Base-by-base conservation (phyloP, 2,888 invertebrate species). In the Drosophila paranaensis region DNA sequence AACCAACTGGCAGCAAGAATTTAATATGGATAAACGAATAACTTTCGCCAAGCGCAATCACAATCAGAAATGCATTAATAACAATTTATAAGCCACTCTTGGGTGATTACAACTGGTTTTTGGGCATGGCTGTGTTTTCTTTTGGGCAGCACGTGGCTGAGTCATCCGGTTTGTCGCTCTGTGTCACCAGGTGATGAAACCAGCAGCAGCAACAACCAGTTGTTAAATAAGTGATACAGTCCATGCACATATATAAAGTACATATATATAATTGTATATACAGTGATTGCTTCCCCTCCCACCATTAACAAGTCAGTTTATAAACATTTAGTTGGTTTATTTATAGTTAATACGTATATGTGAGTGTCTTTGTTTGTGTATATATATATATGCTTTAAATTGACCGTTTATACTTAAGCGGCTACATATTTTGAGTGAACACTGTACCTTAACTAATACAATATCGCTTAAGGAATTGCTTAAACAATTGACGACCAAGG, bases 321-420 rank as follows among this genome's bases (percentile, higher is more conserved):
- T 61, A 71, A 81, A 74, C 78, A 86, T 83, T 83, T 73, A 82
- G 72, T 81, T 74, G 60, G 50, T 82, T 86, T 82, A 87, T 87
- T 82, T 77, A 73, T 80, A 61, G 54, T 71, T 80, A 67, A 74
- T 70, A 46, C 74, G 82, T 86, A 86, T 79, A 69, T 72, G 40
- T 54, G 30, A 27, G 40, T 30, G 53, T 69, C 64, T 74, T 54
- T 48, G 20, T 50, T 14, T 55, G 27, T n/a, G n/a, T n/a, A n/a
- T n/a, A n/a, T 20, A 20, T 57, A 27, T 55, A 20, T 57, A 27
- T 67, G 57, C 42, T 73, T 67, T 64, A 77, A 80, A 82, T 86
- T 85, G 73, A 82, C 71, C 60, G 63, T 60, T 45, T 66, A 76
- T 65, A 62, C 43, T n/a, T 60, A 20, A 37, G 53, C 66, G 63